phyloP scores from a whole-genome alignment of 2,888 invertebrate genomes.

The Lithophane ornitopus region DNA sequence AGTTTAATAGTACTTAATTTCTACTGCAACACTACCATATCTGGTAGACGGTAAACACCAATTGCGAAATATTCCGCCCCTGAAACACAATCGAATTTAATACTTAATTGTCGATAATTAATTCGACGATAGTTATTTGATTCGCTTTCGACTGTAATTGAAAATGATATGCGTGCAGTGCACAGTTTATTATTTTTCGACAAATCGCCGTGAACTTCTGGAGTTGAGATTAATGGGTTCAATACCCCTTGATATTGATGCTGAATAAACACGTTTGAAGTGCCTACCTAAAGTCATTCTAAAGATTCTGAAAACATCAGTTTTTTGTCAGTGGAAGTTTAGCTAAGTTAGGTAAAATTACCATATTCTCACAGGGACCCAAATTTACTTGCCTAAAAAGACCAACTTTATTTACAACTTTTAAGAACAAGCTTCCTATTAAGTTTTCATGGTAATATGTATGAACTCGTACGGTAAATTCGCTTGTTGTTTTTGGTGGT shows the following conservation, averaged over 20 bases:
- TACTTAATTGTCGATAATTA: constrained; percentile 23
- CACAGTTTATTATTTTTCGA: constrained; percentile 18
- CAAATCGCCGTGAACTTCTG: constrained; percentile 3
- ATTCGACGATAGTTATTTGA: constrained; percentile 42
- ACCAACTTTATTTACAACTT: not conserved
- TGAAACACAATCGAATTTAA: constrained; percentile 27
- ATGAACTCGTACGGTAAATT: not conserved
- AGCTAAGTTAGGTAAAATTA: not conserved
- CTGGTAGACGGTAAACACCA: not conserved
- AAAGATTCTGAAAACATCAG: not conserved
- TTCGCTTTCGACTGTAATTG: constrained; percentile 59
- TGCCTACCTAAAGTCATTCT: not conserved
- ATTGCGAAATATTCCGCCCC: constrained; percentile 46
- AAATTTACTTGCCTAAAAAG: too few relatives aligned
- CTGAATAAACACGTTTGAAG: constrained; percentile 22
- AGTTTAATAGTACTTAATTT: not conserved
- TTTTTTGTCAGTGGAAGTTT: not conserved
- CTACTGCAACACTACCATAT: constrained; percentile 5
- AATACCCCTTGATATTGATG: not conserved
- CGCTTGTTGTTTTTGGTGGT: not conserved
- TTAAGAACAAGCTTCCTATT: not conserved
- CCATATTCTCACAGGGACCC: too few relatives aligned
- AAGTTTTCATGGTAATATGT: not conserved
- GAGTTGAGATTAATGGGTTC: constrained; percentile 13
- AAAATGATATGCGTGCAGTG: constrained; percentile 42